Base-by-base conservation (phyloP, 2,888 invertebrate species). In the Harpalus rubripes region DNA sequence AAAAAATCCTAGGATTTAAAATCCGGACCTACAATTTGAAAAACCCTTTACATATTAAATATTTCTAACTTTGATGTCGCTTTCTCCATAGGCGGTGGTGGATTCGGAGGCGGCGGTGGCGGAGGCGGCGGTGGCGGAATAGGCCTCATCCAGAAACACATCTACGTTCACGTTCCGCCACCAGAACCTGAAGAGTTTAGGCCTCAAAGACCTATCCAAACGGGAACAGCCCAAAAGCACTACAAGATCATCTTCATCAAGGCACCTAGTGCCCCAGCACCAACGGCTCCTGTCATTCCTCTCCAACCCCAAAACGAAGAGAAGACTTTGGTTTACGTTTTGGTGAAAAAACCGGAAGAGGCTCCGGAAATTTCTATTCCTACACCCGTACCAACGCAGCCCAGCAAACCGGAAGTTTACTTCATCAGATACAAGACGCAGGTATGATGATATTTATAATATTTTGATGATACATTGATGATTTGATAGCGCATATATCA, bases 191-290 rank as follows among this genome's bases (percentile, higher is more conserved):
- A 95, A 88, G 95, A 95, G 89, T 93, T 94, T 89, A 93, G 94
- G 88, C 93, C 94, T 81, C 93, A 93, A 86, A 94, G 95, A 88
- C 93, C 95, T 85, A 94, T 96, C 88, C 93, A 93, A 16, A 92
- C 95, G 0, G 95, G 95, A 76, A 95, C 96, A 87, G 93, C 96
- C 72, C 96, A 96, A 91, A 97, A 97, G 89, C 96, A 97, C 91
- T 96, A 97, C 94, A 97, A 97, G 91, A 97, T 97, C 91, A 96
- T 97, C 92, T 97, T 97, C 94, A 97, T 97, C 92, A 97, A 97
- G 89, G 96, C 96, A 79, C 96, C 97, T 89, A 94, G 96, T 88
- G 94, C 96, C 86, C 96, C 96, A 85, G 93, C 96, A 86, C 96
- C 96, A 86, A 95, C 95, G 87, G 96, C 95, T 0, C 97, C 96